These are phyloP conservation scores for Araneus ventricosus DNA, from an alignment of 1,140 invertebrate genomes.

Conservation along the genomic window DNA sequence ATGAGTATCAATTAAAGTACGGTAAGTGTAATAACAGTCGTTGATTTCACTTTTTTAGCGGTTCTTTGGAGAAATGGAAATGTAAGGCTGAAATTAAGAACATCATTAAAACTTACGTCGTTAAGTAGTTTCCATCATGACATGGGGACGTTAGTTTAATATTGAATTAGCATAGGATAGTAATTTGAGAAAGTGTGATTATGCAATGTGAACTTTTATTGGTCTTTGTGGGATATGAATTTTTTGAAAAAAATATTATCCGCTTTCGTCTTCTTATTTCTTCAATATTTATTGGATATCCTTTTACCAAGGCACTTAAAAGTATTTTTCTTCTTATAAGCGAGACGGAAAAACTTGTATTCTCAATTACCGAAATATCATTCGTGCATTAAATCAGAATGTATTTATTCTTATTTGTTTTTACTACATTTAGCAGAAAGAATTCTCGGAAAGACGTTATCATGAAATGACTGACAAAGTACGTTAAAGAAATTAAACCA, in stretches of 20 bases:
- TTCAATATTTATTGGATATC: not conserved
- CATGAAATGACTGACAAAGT: not conserved
- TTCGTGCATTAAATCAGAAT: not conserved
- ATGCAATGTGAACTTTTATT: constrained; percentile 10
- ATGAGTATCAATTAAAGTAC: constrained; percentile 27
- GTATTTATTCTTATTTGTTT: not conserved
- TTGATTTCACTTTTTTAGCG: not conserved
- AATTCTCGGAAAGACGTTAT: not conserved
- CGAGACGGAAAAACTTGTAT: not conserved
- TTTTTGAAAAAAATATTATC: not conserved
- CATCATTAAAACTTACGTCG: constrained; percentile 24
- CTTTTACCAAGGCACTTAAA: not conserved
- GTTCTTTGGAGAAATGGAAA: not conserved
- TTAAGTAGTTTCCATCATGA: not conserved
- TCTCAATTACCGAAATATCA: not conserved
- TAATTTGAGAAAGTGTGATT: constrained; percentile 22
- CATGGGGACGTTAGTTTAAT: not conserved
- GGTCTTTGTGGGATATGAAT: constrained; percentile 17
- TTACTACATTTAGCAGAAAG: not conserved
- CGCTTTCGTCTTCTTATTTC: not conserved
- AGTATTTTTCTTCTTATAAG: not conserved
- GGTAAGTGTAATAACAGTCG: not conserved
- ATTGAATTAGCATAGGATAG: constrained; percentile 31
- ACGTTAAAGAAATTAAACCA: not conserved
- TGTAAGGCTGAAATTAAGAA: not conserved